Conservation (phyloP, 2,888 invertebrate species). For the Tyria jacobaeae region DNA sequence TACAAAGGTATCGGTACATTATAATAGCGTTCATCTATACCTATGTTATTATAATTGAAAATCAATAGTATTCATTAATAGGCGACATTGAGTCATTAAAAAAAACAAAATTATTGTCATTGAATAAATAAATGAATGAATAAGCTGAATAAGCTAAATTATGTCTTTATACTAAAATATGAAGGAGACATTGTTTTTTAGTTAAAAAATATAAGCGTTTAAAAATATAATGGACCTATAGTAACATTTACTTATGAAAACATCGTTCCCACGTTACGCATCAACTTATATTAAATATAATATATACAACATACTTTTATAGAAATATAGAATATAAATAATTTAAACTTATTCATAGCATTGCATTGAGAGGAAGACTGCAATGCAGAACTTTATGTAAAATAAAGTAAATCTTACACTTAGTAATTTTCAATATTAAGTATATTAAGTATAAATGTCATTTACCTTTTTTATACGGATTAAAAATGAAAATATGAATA, state of each 20-base stretch:
- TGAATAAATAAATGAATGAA: no score
- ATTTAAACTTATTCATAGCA: constrained; percentile 24
- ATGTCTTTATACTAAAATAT: not conserved
- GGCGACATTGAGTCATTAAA: no score
- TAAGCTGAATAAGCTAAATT: no score
- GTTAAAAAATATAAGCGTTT: no score
- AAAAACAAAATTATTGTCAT: not conserved
- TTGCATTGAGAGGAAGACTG: constrained; percentile 43
- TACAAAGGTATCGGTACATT: no score
- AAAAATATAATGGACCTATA: no score
- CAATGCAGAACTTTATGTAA: constrained; percentile 14
- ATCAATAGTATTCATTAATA: no score
- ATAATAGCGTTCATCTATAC: no score
- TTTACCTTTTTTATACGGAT: not conserved
- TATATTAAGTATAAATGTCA: not conserved
- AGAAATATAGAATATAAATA: not conserved
- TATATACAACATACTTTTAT: not conserved
- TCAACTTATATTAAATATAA: not conserved
- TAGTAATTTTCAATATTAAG: not conserved
- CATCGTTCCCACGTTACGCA: not conserved
- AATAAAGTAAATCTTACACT: not conserved
- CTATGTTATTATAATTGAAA: no score
- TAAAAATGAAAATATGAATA: not conserved
- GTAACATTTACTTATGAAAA: not conserved
- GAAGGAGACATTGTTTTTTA: not conserved